phyloP scores from a whole-genome alignment of 2,888 invertebrate genomes.

The Eilema griseolum region DNA sequence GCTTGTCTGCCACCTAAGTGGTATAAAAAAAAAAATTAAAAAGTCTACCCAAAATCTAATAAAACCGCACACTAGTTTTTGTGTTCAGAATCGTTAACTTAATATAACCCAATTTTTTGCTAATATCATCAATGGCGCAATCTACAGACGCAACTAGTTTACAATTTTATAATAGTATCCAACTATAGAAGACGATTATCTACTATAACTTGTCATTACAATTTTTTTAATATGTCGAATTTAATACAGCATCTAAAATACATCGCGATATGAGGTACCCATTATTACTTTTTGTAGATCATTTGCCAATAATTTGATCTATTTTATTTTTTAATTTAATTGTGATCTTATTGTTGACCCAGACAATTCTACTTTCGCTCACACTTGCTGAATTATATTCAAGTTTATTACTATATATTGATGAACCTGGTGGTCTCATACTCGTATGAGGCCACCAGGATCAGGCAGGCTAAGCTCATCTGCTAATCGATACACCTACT shows the following conservation, averaged over 20 bases:
- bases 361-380: conserved; percentile 1
- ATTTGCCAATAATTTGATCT: not conserved
- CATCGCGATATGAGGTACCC: not conserved
- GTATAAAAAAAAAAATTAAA: too few species aligned
- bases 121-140: too few species aligned
- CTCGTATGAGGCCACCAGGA: not conserved
- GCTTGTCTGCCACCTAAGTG: too few species aligned
- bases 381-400: not conserved
- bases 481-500: too few species aligned
- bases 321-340: not conserved
- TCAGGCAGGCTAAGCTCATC: too few species aligned
- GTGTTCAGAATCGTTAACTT: too few species aligned
- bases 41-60: too few species aligned
- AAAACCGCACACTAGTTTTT: too few species aligned
- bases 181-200: not conserved
- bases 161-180: not conserved
- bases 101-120: too few species aligned
- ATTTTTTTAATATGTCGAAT: not conserved
- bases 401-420: not conserved
- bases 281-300: not conserved
- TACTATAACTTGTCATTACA: not conserved
- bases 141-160: not conserved
- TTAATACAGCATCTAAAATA: not conserved
- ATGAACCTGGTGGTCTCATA: not conserved
- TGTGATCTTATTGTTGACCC: not conserved